These are phyloP conservation scores for Nesidiocoris tenuis DNA, from an alignment of 2,888 invertebrate genomes.

Conservation along the genomic window DNA sequence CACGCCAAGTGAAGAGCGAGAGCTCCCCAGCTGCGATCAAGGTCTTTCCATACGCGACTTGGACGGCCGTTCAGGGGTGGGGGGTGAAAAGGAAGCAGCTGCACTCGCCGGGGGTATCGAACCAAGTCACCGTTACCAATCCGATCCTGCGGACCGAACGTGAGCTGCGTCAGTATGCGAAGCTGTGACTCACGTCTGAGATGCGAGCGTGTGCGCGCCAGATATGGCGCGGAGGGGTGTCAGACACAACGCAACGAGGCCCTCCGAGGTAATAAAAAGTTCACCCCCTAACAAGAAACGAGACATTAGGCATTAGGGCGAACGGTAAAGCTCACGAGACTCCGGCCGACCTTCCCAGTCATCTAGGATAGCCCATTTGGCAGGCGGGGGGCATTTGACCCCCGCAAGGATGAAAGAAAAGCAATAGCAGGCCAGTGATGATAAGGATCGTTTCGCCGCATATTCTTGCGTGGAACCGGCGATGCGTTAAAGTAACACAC, in stretches of 20 bases:
- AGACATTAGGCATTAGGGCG: background rate
- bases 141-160: constrained; percentile 5
- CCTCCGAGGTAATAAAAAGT: background rate
- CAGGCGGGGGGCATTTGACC: too few relatives aligned
- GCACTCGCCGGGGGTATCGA: constrained; percentile 2
- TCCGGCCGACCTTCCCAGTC: too few relatives aligned
- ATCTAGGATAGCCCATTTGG: too few relatives aligned
- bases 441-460: too few relatives aligned
- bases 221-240: background rate
- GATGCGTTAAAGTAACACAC: too few relatives aligned
- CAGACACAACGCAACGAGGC: background rate
- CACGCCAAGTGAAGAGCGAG: background rate
- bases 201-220: background rate
- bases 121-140: constrained; percentile 16
- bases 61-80: background rate
- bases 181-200: background rate
- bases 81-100: constrained; percentile 8
- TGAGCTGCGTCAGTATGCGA: background rate
- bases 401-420: too few relatives aligned
- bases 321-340: too few relatives aligned
- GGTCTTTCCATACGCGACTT: background rate
- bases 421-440: too few relatives aligned
- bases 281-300: background rate
- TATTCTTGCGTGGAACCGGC: too few relatives aligned
- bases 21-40: background rate